A percentile compares a stretch with the other conserved stretches of the same genome.
These are phyloP conservation scores for Nycticryphes semicollaris DNA, from an alignment of 2,113 vertebrate genomes.

Conservation along the genomic window DNA sequence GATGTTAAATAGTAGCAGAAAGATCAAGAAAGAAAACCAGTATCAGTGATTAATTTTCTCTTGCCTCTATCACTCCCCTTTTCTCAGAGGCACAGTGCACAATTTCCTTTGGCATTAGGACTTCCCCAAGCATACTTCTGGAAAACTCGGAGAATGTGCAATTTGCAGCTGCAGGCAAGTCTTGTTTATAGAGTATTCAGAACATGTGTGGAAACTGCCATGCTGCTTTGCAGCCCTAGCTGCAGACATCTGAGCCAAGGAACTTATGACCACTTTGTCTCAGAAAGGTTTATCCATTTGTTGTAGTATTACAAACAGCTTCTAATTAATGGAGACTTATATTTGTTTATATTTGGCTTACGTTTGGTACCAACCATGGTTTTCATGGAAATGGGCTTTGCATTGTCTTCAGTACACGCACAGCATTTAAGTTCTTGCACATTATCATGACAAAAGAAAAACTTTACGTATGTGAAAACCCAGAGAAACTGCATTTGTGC, in stretches of 20 bases:
- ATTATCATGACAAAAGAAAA: background rate
- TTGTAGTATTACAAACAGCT: background rate
- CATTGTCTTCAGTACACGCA: background rate
- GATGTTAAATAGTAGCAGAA: background rate
- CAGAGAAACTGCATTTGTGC: background rate
- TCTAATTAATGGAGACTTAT: background rate
- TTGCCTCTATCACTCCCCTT: background rate
- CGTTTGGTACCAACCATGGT: background rate
- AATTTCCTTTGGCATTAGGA: conserved; percentile 2
- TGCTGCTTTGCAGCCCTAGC: background rate
- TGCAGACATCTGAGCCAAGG: background rate
- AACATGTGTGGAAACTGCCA: background rate
- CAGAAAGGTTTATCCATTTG: background rate
- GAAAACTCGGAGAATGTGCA: background rate
- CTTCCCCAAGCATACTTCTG: background rate
- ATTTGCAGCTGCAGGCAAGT: background rate
- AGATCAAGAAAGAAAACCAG: background rate
- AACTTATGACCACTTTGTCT: background rate
- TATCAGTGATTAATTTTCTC: background rate
- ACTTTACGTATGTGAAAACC: background rate
- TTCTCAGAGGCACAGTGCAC: background rate
- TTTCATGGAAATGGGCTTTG: background rate
- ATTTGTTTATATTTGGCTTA: background rate
- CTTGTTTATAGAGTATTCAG: background rate
- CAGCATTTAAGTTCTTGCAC: background rate